These are phyloP conservation scores for Holothuria leucospilota DNA, from an alignment of 53 echinoderm and acorn worm genomes.

Conservation along the genomic window DNA sequence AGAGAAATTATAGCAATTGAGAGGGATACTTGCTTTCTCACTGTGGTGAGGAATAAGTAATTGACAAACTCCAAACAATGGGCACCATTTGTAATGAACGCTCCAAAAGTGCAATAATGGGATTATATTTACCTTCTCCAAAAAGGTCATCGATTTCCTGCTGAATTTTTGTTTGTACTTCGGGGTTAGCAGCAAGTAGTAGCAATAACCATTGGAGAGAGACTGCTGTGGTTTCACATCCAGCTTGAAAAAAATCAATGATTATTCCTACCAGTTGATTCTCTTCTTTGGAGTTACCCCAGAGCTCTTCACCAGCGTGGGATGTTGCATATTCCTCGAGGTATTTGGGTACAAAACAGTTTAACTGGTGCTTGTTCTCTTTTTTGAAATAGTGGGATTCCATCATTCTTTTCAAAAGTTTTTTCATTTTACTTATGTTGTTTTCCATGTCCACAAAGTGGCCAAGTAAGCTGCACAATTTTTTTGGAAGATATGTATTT, in stretches of 20 bases:
- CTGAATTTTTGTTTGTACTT: slow-evolving; percentile 18
- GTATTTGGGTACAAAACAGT: slow-evolving; percentile 20
- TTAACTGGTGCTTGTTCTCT: not conserved
- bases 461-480: not conserved
- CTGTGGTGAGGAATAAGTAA: no score
- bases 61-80: no score
- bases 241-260: slow-evolving; percentile 43
- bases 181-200: slow-evolving; percentile 25
- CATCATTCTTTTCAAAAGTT: not conserved
- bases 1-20: no score
- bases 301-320: not conserved
- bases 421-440: slow-evolving; percentile 3
- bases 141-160: slow-evolving; percentile 5
- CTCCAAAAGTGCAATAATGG: no score
- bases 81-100: no score
- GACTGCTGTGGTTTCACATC: slow-evolving; percentile 39
- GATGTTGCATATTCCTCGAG: slow-evolving; percentile 8
- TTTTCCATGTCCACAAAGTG: slow-evolving; percentile 29
- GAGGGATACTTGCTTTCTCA: no score
- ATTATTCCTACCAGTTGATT: slow-evolving; percentile 18
- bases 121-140: slow-evolving; percentile 7
- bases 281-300: not conserved
- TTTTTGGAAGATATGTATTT: not conserved
- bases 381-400: not conserved
- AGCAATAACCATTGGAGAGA: slow-evolving; percentile 27